Evolutionary conservation across 2,113 vertebrate genomes (phyloP).

Genomic region (Deroptyus accipitrinus): DNA sequence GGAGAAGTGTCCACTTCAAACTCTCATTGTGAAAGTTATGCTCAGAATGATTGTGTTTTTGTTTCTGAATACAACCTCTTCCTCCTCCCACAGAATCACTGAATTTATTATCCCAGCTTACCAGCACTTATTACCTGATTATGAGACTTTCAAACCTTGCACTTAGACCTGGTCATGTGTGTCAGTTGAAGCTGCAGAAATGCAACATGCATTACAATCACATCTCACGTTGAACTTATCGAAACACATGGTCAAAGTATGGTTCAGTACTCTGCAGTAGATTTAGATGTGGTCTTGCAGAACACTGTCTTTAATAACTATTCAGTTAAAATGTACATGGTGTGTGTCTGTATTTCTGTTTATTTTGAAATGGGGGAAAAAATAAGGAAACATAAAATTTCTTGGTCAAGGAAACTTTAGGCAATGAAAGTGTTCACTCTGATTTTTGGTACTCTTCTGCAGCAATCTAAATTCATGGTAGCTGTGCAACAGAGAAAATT

Average conservation of each 20-base stretch:
- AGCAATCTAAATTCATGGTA: neutral
- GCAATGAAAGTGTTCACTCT: neutral
- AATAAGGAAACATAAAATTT: neutral
- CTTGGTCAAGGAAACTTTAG: neutral
- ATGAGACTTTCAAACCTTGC: neutral
- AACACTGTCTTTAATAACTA: neutral
- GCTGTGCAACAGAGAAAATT: neutral
- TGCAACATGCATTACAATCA: neutral
- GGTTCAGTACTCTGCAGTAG: neutral
- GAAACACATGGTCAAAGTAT: neutral
- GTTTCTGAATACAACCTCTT: neutral
- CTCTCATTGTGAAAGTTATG: neutral
- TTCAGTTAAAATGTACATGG: neutral
- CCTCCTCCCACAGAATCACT: neutral
- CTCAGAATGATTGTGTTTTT: neutral
- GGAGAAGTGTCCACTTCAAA: neutral
- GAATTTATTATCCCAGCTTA: neutral
- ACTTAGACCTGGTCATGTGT: neutral
- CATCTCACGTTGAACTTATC: neutral
- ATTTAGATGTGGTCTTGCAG: neutral
- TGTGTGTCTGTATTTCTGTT: neutral
- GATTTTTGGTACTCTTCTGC: neutral
- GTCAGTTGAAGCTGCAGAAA: neutral
- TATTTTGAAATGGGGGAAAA: neutral
- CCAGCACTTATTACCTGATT: neutral